phyloP scores from a whole-genome alignment of 2,113 vertebrate species.

The Pituophis catenifer region DNA sequence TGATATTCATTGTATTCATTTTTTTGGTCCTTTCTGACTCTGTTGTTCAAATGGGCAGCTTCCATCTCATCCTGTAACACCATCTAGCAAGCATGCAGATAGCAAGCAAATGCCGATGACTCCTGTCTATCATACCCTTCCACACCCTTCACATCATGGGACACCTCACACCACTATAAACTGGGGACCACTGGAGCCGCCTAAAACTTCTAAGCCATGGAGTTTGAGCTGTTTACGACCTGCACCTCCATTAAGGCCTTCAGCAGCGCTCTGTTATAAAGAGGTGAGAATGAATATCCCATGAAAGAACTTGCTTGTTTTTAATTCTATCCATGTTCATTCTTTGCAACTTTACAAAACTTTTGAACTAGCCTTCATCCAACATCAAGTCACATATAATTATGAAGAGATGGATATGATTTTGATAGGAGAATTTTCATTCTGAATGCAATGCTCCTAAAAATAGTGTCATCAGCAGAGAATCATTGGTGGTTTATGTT shows the following conservation, averaged over 20 bases:
- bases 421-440: neutral
- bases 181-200: conserved; percentile 96
- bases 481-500: neutral
- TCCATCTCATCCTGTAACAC: conserved; percentile 91
- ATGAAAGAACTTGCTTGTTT: neutral
- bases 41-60: conserved; percentile 74
- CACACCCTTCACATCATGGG: conserved; percentile 93
- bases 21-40: conserved; percentile 8
- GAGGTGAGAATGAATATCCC: conserved; percentile 77
- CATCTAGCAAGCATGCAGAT: conserved; percentile 90
- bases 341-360: accelerated
- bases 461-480: neutral
- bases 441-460: neutral
- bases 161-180: conserved; percentile 90
- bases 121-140: conserved; percentile 95
- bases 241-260: conserved; percentile 88
- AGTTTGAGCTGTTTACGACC: conserved; percentile 96
- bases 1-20: neutral
- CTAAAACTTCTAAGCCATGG: conserved; percentile 96
- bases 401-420: neutral
- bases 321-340: neutral
- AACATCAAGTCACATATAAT: neutral
- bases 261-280: conserved; percentile 97
- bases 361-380: neutral
- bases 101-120: conserved; percentile 85